Percentiles rank a stretch among this genome's conserved stretches.
These are phyloP conservation scores for Prolemur simus DNA, from an alignment of 2,113 vertebrate genomes.

Conservation along the genomic window DNA sequence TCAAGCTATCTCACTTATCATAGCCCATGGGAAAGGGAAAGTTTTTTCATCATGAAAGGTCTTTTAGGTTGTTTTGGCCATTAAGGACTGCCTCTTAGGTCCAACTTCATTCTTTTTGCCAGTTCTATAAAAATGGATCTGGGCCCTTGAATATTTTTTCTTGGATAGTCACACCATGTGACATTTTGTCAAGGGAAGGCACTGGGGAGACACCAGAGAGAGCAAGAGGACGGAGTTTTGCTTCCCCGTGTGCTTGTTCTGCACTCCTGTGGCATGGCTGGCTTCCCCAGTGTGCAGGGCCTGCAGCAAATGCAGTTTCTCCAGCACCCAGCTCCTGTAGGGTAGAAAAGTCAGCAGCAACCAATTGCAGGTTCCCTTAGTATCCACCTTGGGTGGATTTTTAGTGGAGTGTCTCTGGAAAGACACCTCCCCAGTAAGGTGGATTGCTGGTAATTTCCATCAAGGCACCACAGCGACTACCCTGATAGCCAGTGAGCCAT, in stretches of 20 bases:
- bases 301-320: neutral
- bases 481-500: neutral
- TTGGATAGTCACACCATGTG: neutral
- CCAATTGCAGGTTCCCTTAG: neutral
- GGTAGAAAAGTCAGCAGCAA: neutral
- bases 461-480: neutral
- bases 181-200: neutral
- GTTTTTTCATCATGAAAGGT: neutral
- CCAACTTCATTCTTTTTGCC: neutral
- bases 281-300: neutral
- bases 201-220: neutral
- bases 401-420: neutral
- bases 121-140: neutral
- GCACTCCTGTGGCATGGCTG: neutral
- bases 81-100: neutral
- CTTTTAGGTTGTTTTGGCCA: neutral
- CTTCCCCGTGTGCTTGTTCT: neutral
- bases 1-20: neutral
- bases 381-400: neutral
- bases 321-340: neutral
- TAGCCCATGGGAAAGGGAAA: neutral
- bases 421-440: neutral
- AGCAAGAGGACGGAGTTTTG: neutral
- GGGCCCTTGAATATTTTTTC: neutral
- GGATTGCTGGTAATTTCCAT: neutral